Base-by-base conservation (phyloP, 2,113 vertebrate species). In the Girardinichthys multiradiatus region DNA sequence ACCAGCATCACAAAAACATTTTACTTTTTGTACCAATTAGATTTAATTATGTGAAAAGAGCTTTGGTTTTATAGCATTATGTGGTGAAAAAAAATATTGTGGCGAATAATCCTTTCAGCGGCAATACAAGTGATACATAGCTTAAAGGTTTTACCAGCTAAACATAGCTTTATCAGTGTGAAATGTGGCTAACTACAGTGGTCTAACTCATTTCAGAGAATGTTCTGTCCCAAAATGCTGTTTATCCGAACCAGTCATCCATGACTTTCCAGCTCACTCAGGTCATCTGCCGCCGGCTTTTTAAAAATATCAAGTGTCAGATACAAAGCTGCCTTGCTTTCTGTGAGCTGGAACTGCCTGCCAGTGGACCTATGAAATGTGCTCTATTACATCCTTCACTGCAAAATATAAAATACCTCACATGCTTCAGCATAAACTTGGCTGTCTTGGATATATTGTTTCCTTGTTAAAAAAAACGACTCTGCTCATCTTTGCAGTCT, bases 221-320 rank as follows among this genome's bases (percentile, higher is more conserved):
- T 59, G 24, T 59, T 64, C 35, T 58, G 57, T 15, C 15, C 39
- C 29, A 57, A 57, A 17, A 37, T 15, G 27, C 11, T 59, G 28
- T 57, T 10, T 59, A 42, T 72, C 15, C 19, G 17, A 60, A 37
- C 27, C 12, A 59, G n/a, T 30, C 10, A 1, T 60, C 26, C 24
- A 59, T 11, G 35, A n/a, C 3, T 69, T 60, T 70, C 31, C 33
- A 78, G 28, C 39, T 66, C 26, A 37, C 11, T 11, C 33, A 30
- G 51, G 69, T 77, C 57, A 70, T 29, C 31, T 61, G 42, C 11
- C 19, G 28, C 27, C 57, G 67, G 21, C 76, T 58, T 70, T 74
- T 79, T 57, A 63, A 59, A 83, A 71, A 74, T 54, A 75, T 69
- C 72, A 78, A 74, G 57, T 37, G 60, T 73, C 70, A 58, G 4